A percentile compares a stretch with the other conserved stretches of the same genome.
phyloP scores from a whole-genome alignment of 2,113 vertebrate genomes.

The Caracal caracal region DNA sequence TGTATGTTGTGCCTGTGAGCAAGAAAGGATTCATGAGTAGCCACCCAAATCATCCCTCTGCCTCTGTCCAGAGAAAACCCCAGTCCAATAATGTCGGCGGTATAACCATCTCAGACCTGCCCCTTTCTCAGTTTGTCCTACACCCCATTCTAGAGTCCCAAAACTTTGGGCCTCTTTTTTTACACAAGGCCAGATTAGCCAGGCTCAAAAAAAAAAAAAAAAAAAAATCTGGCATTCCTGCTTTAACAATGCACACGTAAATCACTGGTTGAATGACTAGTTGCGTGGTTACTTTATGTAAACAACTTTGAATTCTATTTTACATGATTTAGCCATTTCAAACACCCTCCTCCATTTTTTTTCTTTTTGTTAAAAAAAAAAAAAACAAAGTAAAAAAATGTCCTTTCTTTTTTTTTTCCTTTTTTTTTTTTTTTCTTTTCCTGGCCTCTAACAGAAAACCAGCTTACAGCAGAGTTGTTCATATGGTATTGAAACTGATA shows the following conservation, averaged over 20 bases:
- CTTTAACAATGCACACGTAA: neutral
- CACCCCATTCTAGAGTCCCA: neutral
- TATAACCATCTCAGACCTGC: neutral
- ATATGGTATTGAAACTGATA: neutral
- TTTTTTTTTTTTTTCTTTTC: neutral
- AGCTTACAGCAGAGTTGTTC: neutral
- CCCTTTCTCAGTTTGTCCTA: neutral
- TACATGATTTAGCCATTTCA: conserved; percentile 13
- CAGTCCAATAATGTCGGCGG: accelerated
- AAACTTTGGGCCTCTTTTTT: conserved; percentile 10
- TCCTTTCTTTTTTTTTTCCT: neutral
- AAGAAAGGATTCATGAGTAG: neutral
- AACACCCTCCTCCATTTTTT: neutral
- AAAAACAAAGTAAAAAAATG: neutral
- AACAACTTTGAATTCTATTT: conserved; percentile 3
- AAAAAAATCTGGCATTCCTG: neutral
- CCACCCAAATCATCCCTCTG: neutral
- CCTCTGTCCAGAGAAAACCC: neutral
- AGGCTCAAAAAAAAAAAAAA: neutral
- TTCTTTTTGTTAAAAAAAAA: neutral
- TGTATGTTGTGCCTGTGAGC: neutral
- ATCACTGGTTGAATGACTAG: neutral
- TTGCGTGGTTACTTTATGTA: neutral
- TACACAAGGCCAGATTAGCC: neutral
- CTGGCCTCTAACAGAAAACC: neutral